These are phyloP conservation scores for Lordiphosa stackelbergi DNA, from an alignment of 1,140 invertebrate genomes.

Conservation along the genomic window DNA sequence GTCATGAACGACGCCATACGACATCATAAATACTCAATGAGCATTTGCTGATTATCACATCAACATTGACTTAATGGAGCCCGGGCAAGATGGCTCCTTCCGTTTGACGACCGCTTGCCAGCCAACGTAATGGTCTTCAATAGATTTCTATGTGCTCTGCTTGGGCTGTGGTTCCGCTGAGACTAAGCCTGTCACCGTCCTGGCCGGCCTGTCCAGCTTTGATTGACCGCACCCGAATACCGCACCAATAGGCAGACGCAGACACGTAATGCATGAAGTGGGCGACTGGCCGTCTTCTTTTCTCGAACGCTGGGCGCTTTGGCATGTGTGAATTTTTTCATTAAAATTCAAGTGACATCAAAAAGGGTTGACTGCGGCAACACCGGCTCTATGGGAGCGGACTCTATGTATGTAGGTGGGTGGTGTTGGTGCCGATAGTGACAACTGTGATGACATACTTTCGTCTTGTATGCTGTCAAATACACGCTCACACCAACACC, in stretches of 20 bases:
- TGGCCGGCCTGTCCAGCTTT: conserved; percentile 23
- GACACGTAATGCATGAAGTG: conserved; percentile 46
- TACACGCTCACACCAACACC: conserved; percentile 17
- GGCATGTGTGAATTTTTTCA: conserved; percentile 75
- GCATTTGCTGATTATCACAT: too few relatives aligned
- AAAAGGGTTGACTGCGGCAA: conserved; percentile 68
- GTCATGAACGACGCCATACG: too few relatives aligned
- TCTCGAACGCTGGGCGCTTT: conserved; percentile 60
- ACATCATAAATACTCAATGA: too few relatives aligned
- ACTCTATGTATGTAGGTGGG: conserved; percentile 12
- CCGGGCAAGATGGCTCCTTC: too few relatives aligned
- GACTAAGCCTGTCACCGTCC: conserved; percentile 59
- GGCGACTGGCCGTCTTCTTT: conserved; percentile 20
- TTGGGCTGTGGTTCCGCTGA: conserved; percentile 37
- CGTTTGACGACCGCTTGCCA: too few relatives aligned
- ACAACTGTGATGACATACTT: conserved; percentile 74
- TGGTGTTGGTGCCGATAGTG: conserved; percentile 62
- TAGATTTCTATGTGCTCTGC: conserved; percentile 15
- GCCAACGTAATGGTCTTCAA: too few relatives aligned
- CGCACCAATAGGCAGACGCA: conserved; percentile 7
- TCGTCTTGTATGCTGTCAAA: conserved; percentile 62
- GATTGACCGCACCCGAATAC: conserved; percentile 55
- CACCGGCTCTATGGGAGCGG: conserved; percentile 13
- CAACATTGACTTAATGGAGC: too few relatives aligned
- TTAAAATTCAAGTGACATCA: conserved; percentile 75